Percentiles rank a stretch among this genome's conserved stretches.
Conservation (phyloP, 2,888 invertebrate species). For the Aleiodes leptofemur region DNA sequence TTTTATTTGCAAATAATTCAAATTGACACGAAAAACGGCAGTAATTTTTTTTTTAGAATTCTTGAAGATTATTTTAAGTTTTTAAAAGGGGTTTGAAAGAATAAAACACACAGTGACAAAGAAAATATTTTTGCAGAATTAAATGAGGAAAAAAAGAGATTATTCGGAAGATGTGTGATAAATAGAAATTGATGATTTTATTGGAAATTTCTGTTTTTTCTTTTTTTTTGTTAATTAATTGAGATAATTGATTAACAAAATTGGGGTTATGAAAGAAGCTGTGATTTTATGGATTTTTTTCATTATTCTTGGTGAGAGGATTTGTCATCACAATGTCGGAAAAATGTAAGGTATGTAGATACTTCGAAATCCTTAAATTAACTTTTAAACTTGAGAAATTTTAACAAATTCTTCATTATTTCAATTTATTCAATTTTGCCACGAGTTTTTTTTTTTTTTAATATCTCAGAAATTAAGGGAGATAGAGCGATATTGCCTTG, state of each 20-base stretch:
- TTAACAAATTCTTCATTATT: neutral
- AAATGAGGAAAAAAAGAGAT: neutral
- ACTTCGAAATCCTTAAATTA: neutral
- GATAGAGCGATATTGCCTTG: no score
- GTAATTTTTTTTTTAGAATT: conserved; percentile 44
- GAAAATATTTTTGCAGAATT: neutral
- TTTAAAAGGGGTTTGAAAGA: conserved; percentile 34
- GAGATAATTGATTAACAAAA: neutral
- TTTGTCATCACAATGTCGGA: conserved; percentile 65
- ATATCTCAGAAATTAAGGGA: no score
- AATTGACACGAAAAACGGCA: neutral
- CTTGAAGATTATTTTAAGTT: conserved; percentile 50
- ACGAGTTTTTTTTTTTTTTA: no score
- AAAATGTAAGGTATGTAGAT: conserved; percentile 69
- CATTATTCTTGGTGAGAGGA: conserved; percentile 51
- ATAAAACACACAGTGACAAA: conserved; percentile 22
- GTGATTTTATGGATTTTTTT: conserved; percentile 60
- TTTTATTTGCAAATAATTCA: neutral
- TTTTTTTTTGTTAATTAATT: neutral
- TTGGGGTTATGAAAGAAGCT: conserved; percentile 5
- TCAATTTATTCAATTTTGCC: neutral
- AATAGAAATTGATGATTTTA: neutral
- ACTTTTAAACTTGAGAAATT: neutral
- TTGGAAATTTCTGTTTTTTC: neutral
- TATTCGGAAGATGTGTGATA: conserved; percentile 2